These are phyloP conservation scores for Lycaena phlaeas DNA, from an alignment of 2,888 invertebrate species.

Conservation along the genomic window DNA sequence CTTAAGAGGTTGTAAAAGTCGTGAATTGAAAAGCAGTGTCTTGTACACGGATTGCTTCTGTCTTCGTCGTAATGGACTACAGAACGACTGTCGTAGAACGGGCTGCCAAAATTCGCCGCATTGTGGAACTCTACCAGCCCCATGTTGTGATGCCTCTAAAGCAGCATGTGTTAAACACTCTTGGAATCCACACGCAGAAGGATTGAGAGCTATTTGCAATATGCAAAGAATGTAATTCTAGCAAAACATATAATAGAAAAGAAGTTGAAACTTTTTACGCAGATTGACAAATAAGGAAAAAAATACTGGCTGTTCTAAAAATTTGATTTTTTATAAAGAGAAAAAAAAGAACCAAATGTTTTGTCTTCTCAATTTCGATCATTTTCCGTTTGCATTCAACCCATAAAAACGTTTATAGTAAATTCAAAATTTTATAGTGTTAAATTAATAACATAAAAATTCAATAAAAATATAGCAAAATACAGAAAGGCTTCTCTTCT, in stretches of 20 bases:
- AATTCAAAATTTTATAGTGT: not conserved
- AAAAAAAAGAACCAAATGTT: too few species aligned
- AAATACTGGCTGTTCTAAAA: too few species aligned
- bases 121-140: slow-evolving; percentile 42
- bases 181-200: slow-evolving; percentile 49
- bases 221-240: slow-evolving; percentile 24
- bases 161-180: slow-evolving; percentile 44
- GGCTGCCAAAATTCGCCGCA: slow-evolving; percentile 56
- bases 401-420: too few species aligned
- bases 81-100: slow-evolving; percentile 66
- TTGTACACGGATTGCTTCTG: slow-evolving; percentile 70
- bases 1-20: slow-evolving; percentile 35
- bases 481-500: too few species aligned
- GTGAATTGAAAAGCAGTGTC: slow-evolving; percentile 65
- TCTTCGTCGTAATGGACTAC: slow-evolving; percentile 70
- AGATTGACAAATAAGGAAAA: too few species aligned
- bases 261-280: too few species aligned
- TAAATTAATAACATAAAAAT: not conserved
- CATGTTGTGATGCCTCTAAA: slow-evolving; percentile 43
- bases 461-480: slow-evolving; percentile 1
- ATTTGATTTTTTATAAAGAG: too few species aligned
- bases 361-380: too few species aligned
- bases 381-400: too few species aligned
- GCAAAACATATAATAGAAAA: not conserved
- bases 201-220: slow-evolving; percentile 39